Base-by-base conservation (phyloP, 1,140 invertebrate species). In the Trichonephila clavata region DNA sequence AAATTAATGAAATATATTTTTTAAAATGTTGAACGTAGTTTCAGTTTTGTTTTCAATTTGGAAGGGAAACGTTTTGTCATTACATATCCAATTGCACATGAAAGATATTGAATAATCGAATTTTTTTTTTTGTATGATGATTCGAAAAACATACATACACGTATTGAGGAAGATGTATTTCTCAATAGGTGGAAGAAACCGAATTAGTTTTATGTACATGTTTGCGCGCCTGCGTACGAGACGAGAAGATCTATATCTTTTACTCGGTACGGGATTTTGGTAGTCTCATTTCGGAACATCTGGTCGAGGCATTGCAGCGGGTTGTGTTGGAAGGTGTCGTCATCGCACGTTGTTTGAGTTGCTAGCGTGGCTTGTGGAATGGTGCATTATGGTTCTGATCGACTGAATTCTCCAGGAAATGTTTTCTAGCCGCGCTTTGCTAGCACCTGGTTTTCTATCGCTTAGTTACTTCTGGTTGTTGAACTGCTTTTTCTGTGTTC, bases 381-480 rank as follows among this genome's bases (percentile, higher is more conserved):
- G 71, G 81, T 83, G 81, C 81, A 83, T 83, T 87, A 87, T 87
- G 86, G 61, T 60, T 57, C 27, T 77, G 87, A 89, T 89, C 87
- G 63, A 57, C 63, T 77, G 43, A 24, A 43, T 60, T 89, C 87
- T 89, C 87, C 87, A 39, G 89, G 89, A 90, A 32, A 81, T 18
- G 61, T 89, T 86, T 86, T 27, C 39, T 86, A n/a, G 84, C 57
- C 59, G 8, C 84, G 21, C 57, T 86, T 89, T 27, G 86, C 39
- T 50, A 27, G 77, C 89, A 90, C 89, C 89, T 90, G 89, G 50
- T 39, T 39, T 71, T 43, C 18, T 43, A 90, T 90, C 89, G 89
- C 43, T 60, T 90, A 90, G 89, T 90, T 50, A 61, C 77, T 90
- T 71, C 89, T 68, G 27, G 89, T 90, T 27, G 89, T 90, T 90